phyloP scores from a whole-genome alignment of 2,797 vertebrate species.

The Mastacembelus armatus region DNA sequence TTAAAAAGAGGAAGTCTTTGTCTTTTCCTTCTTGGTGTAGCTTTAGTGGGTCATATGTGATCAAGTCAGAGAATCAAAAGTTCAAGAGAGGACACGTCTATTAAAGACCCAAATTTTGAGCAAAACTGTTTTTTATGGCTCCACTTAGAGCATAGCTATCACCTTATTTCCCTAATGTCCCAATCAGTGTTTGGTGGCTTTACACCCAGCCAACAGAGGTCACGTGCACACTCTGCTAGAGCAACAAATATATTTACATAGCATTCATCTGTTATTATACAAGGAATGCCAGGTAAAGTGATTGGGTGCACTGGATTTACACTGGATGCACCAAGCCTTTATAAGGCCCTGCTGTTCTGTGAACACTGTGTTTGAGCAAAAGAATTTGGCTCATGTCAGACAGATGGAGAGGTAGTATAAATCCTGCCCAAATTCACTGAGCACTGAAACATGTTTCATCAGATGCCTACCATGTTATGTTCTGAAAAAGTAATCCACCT shows the following conservation, averaged over 20 bases:
- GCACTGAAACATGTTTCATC: too few relatives aligned
- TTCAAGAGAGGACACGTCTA: slow-evolving; percentile 40
- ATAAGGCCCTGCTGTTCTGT: neutral
- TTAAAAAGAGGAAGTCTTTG: slow-evolving; percentile 28
- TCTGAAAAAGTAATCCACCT: too few relatives aligned
- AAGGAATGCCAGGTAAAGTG: neutral
- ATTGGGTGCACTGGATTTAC: neutral
- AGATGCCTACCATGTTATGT: neutral
- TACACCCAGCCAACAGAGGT: neutral
- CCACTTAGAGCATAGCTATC: slow-evolving; percentile 1
- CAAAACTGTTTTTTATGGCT: slow-evolving; percentile 14
- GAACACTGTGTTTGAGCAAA: too few relatives aligned
- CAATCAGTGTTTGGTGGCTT: neutral
- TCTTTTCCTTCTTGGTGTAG: slow-evolving; percentile 8
- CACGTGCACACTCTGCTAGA: too few relatives aligned
- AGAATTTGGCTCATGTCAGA: too few relatives aligned
- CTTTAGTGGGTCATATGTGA: slow-evolving; percentile 35
- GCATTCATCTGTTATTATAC: neutral
- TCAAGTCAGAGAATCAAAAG: slow-evolving; percentile 22
- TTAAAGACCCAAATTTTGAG: too few relatives aligned
- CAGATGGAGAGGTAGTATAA: too few relatives aligned
- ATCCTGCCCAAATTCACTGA: too few relatives aligned
- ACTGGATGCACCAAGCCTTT: too few relatives aligned
- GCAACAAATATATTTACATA: neutral
- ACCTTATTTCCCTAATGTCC: neutral